Evolutionary conservation across 1,140 invertebrate genomes (phyloP), one percentile per base, ranked within the genome.

Genomic region (Glomeris maerens): DNA sequence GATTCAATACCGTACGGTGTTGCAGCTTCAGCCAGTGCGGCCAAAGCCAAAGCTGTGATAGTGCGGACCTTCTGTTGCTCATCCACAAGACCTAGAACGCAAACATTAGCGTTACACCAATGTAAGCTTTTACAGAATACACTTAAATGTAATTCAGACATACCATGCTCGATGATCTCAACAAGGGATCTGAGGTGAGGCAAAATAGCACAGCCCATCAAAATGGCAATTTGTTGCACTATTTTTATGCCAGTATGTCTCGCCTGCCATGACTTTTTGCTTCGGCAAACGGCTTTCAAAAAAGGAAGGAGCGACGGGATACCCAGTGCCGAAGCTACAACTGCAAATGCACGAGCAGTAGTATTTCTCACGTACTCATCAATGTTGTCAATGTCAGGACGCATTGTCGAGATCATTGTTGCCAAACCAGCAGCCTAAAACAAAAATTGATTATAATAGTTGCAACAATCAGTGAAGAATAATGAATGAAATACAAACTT

Each of bases 331-430:
- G 94, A 98, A 0, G 96, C 96, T 1, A 99, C 96, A 0, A 99
- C 95, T 36, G 96, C 96, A 69, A 99, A 99, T 0, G 96, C 96
- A 60, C 96, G 74, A 1, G 96, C 95, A 7, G 96, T 99, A 0
- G 96, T 99, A 66, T 99, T 99, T 65, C 96, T 74, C 0, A 99
- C 96, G 59, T 98, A 99, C 72, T 99, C 96, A 70, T 99, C 96
- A 60, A 98, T 97, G 65, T 99, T 99, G 66, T 99, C 96, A 64
- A 99, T 99, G 74, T 99, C 96, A 2, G 96, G 96, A 69, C 96
- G 77, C 96, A 99, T 98, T 0, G 95, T 98, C 0, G 95, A 98
- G 60, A 99, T 99, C 96, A 99, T 99, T 5, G 96, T 99, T 0
- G 96, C 96, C 25, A 99, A 72, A 52, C 96, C 96, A n/a, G 96